phyloP scores from a whole-genome alignment of 2,888 invertebrate genomes.

The Drosophila leonis region DNA sequence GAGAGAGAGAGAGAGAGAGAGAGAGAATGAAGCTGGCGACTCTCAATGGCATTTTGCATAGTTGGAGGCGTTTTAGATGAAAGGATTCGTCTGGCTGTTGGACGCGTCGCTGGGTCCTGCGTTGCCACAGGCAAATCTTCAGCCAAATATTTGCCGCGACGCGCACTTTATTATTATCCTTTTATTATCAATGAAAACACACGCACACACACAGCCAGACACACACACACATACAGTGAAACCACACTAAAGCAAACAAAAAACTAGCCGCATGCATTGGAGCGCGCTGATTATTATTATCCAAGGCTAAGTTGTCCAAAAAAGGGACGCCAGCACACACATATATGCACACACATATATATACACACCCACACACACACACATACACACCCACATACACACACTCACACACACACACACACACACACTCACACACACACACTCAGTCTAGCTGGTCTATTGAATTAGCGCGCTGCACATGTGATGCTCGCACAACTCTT shows the following conservation, averaged over 20 bases:
- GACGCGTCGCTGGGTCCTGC: conserved; percentile 9
- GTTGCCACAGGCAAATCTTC: conserved; percentile 20
- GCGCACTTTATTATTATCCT: conserved; percentile 78
- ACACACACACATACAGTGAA: conserved; percentile 7
- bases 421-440: not conserved
- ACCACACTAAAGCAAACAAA: conserved; percentile 55
- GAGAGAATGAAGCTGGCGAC: conserved; percentile 1
- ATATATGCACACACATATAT: not conserved
- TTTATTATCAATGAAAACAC: conserved; percentile 79
- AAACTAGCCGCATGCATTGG: conserved; percentile 61
- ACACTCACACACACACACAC: not conserved
- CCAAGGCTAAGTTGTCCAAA: conserved; percentile 37
- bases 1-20: not conserved
- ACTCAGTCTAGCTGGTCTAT: conserved; percentile 36
- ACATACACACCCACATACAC: not conserved
- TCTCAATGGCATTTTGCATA: conserved; percentile 42
- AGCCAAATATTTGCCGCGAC: conserved; percentile 72
- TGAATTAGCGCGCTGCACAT: conserved; percentile 56
- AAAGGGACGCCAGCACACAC: conserved; percentile 37
- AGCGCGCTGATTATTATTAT: conserved; percentile 69
- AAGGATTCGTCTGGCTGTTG: conserved; percentile 56
- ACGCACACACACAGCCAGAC: conserved; percentile 6
- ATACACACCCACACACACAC: not conserved
- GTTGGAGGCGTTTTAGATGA: conserved; percentile 59
- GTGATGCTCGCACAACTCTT: conserved; percentile 53